Evolutionary conservation across 1,140 invertebrate genomes (phyloP), one percentile per base, ranked within the genome.

Genomic region (Muscidifurax raptorellus): DNA sequence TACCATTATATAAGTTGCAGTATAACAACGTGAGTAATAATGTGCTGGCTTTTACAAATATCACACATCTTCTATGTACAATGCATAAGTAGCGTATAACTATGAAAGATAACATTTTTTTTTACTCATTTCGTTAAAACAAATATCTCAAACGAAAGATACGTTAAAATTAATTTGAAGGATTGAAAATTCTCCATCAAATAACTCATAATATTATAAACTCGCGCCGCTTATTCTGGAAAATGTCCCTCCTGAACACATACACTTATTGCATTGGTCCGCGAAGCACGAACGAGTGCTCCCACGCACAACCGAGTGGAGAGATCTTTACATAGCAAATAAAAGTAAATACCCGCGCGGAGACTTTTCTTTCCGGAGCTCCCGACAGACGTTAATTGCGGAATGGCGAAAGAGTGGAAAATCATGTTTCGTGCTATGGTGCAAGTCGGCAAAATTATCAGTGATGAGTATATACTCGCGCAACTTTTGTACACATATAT

Each of bases 351-450:
- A 71, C n/a, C 22, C 22, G 52, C 52, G 52, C 22, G 52, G 6
- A 12, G 28, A 25, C n/a, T 30, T 71, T 40, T 47, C 71, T 81
- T 71, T 47, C 15, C 30, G 28, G 6, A 30, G n/a, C 18, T 3
- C 5, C 18, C 12, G 1, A 18, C 52, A 44, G 9, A 67, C 10
- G 30, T 71, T 71, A 71, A 80, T 71, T 69, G 25, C 22, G 12
- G 25, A 30, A 74, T 27, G 22, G 32, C 32, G 10, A 75, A 82
- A 36, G 52, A 76, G 80, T 82, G 28, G 80, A 82, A 75, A 82
- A 75, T 76, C 72, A 27, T 66, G 52, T 44, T 82, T 76, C 13
- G 40, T 52, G 13, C 52, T 59, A 74, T 18, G 10, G 32, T 71
- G 36, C 36, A 59, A 36, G n/a, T 3, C 66, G 77, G 27, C 6